Evolutionary conservation across 2,113 vertebrate species (phyloP).

Genomic region (Cariama cristata): DNA sequence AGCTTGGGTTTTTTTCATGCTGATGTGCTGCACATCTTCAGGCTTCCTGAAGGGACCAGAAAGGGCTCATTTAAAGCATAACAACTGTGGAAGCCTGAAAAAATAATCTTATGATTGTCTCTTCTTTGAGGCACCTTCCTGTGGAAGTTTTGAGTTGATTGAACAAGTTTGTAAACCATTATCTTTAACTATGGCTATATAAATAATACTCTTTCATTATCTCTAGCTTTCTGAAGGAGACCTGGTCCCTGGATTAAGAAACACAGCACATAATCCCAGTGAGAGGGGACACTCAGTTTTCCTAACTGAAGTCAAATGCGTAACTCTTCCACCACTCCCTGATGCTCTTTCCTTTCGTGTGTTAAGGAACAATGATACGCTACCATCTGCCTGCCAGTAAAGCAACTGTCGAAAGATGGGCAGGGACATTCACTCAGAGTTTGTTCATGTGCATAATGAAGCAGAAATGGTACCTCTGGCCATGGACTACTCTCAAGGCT

Average conservation of each 20-base stretch:
- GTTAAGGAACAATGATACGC: background rate
- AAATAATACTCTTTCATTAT: background rate
- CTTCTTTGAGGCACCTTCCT: background rate
- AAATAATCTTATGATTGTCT: background rate
- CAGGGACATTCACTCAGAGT: background rate
- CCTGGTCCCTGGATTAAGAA: background rate
- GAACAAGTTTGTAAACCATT: background rate
- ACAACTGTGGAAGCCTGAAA: background rate
- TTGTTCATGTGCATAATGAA: background rate
- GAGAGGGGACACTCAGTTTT: background rate
- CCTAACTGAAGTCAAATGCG: background rate
- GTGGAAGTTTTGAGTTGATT: background rate
- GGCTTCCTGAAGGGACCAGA: background rate
- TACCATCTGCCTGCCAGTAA: background rate
- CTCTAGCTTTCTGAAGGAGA: background rate
- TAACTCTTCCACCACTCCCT: background rate
- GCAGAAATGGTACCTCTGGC: background rate
- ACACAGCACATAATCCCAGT: background rate
- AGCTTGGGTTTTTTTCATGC: background rate
- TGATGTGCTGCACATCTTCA: background rate
- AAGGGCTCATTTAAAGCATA: background rate
- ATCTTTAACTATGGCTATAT: background rate
- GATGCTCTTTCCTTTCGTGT: background rate
- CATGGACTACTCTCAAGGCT: background rate
- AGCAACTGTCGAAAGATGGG: background rate